Evolutionary conservation across 2,113 vertebrate species (phyloP), one percentile per base, ranked within the genome.

Genomic region (Grus americana): DNA sequence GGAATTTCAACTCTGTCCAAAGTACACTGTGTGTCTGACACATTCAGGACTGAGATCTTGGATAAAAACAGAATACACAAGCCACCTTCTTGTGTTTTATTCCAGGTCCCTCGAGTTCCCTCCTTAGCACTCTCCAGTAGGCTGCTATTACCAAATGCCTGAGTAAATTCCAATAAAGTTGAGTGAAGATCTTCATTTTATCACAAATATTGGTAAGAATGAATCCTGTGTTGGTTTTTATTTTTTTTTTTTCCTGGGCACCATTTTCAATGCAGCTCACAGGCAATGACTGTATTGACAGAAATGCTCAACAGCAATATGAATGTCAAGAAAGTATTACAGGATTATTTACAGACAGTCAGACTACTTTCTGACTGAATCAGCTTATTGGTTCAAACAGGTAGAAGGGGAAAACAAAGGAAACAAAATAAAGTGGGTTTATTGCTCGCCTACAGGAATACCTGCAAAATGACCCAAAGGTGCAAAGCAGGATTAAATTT

Each of bases 151-250:
- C 24, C 40, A 66, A 86, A 72, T 62, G 50, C 47, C 72, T 38
- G 30, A 62, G 52, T 66, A 78, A 95, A 88, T 68, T 65, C 74
- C 92, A 93, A 19, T 55, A 52, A 83, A 66, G 47, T 1, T 54
- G 59, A 80, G 34, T 32, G 50, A 93, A 93, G 55, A 92, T 86
- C 79, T 97, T 83, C 5, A 91, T 92, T 88, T 93, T 59, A 80
- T 79, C 88, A 80, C 50, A 76, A 70, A 80, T 80, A 78, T 21
- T 73, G 36, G 17, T 63, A 88, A 42, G 75, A 93, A 86, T 66
- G 23, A 80, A 86, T 62, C 19, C 24, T 52, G 8, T 54, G 52
- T 3, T 61, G 15, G 16, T 5, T 21, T 32, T 24, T 38, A 34
- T 3, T 5, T 26, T 3, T 5, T 26, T 59, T 70, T 22, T 59